Conservation (phyloP, 2,113 vertebrate genomes). For the Verasper variegatus region DNA sequence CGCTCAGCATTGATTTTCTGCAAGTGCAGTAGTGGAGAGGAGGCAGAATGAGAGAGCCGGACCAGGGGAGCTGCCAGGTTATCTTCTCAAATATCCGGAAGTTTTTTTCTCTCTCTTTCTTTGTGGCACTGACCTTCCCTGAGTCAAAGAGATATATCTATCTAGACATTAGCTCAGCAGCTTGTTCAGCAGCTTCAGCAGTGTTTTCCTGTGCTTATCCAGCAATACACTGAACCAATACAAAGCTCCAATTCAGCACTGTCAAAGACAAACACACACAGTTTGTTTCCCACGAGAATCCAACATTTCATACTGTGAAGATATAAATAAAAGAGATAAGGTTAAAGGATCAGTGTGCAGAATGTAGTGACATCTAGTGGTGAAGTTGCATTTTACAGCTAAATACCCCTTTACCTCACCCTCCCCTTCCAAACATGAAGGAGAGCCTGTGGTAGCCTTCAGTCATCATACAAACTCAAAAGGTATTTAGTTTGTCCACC, state of each 20-base stretch:
- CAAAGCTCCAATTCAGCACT: slow-evolving; percentile 37
- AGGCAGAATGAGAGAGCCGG: slow-evolving; percentile 68
- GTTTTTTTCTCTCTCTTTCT: slow-evolving; percentile 56
- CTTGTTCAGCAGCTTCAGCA: slow-evolving; percentile 61
- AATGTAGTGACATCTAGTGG: no score
- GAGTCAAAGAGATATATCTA: slow-evolving; percentile 67
- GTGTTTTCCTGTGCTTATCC: slow-evolving; percentile 33
- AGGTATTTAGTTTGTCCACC: no score
- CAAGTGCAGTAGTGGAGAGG: slow-evolving; percentile 78
- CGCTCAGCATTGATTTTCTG: slow-evolving; percentile 80
- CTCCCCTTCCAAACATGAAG: no score
- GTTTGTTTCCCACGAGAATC: not conserved
- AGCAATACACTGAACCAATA: slow-evolving; percentile 31
- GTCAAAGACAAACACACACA: slow-evolving; percentile 22
- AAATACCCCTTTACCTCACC: no score
- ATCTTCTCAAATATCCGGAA: slow-evolving; percentile 85
- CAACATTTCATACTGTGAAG: not conserved
- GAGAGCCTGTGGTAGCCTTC: no score
- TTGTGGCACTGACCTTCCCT: slow-evolving; percentile 78
- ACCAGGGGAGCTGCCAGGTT: slow-evolving; percentile 73
- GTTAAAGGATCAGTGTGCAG: no score
- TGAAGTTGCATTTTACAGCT: no score
- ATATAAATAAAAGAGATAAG: not conserved
- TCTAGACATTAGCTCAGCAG: slow-evolving; percentile 75
- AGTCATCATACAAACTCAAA: no score